Conservation (phyloP, 2,797 vertebrate genomes). For the Sebastes diaconus region DNA sequence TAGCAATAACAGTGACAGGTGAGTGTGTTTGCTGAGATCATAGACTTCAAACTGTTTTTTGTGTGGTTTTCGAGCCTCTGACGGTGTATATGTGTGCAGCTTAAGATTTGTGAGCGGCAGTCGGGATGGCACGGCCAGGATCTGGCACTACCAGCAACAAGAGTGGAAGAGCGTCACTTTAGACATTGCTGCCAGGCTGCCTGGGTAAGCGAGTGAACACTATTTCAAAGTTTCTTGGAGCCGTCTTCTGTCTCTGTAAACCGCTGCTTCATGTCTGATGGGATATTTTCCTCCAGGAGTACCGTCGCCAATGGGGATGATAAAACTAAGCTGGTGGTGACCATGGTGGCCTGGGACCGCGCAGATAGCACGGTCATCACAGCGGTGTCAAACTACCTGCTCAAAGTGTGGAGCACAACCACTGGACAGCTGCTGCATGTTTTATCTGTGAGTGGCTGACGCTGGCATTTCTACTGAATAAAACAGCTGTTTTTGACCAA, state of each 20-base stretch:
- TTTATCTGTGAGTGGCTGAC: slow-evolving; percentile 87
- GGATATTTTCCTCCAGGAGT: slow-evolving; percentile 76
- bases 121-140: slow-evolving; percentile 94
- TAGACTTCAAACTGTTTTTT: neutral
- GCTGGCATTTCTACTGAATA: neutral
- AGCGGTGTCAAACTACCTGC: slow-evolving; percentile 95
- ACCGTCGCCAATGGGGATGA: slow-evolving; percentile 85
- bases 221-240: neutral
- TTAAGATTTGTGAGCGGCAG: slow-evolving; percentile 97
- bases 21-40: slow-evolving; percentile 54
- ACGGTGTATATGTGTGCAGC: slow-evolving; percentile 58
- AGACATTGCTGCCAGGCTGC: slow-evolving; percentile 93
- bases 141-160: slow-evolving; percentile 97
- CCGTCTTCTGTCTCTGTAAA: neutral
- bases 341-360: slow-evolving; percentile 99
- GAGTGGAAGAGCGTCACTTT: slow-evolving; percentile 93
- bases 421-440: slow-evolving; percentile 93
- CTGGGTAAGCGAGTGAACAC: slow-evolving; percentile 84
- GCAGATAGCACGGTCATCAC: slow-evolving; percentile 92
- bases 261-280: neutral
- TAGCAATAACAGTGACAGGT: slow-evolving; percentile 97
- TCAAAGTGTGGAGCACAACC: slow-evolving; percentile 95
- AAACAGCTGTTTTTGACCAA: neutral
- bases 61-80: neutral
- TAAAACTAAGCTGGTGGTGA: slow-evolving; percentile 96